These are phyloP conservation scores for Busseola fusca DNA, from an alignment of 2,888 invertebrate species.

Conservation along the genomic window DNA sequence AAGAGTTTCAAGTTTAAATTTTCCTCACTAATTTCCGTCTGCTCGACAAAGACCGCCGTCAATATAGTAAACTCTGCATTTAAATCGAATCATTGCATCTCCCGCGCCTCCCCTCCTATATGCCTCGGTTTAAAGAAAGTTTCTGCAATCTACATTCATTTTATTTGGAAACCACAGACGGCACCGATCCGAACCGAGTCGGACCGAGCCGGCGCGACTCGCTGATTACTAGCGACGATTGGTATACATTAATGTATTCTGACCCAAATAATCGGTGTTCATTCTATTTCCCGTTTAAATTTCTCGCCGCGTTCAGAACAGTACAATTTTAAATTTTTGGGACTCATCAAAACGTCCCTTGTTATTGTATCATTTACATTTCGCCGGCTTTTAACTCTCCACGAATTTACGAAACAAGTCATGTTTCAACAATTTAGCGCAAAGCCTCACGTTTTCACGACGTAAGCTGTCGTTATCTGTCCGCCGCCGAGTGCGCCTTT, in stretches of 20 bases:
- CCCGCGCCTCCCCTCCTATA: conserved; percentile 4
- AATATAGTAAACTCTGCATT: conserved; percentile 47
- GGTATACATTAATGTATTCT: conserved; percentile 23
- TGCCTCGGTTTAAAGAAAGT: conserved; percentile 23
- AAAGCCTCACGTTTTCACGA: conserved; percentile 77
- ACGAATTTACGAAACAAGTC: conserved; percentile 74
- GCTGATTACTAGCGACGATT: conserved; percentile 8
- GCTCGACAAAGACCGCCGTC: conserved; percentile 12
- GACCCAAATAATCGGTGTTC: conserved; percentile 29
- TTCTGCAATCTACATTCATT: conserved; percentile 39
- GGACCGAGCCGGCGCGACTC: background rate
- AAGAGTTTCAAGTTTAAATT: background rate
- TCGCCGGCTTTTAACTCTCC: conserved; percentile 58
- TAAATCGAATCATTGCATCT: conserved; percentile 46
- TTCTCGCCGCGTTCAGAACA: conserved; percentile 21
- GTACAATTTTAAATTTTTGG: conserved; percentile 48
- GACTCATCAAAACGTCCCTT: conserved; percentile 62
- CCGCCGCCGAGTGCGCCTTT: conserved; percentile 62
- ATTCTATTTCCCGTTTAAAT: conserved; percentile 36
- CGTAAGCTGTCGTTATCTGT: conserved; percentile 81
- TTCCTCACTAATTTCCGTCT: conserved; percentile 3
- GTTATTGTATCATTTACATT: conserved; percentile 73
- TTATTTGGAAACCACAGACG: conserved; percentile 36
- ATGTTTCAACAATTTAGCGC: conserved; percentile 79
- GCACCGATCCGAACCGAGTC: background rate